Conservation (phyloP, 2,888 invertebrate genomes). For the Lepidocyrtoides sp. region DNA sequence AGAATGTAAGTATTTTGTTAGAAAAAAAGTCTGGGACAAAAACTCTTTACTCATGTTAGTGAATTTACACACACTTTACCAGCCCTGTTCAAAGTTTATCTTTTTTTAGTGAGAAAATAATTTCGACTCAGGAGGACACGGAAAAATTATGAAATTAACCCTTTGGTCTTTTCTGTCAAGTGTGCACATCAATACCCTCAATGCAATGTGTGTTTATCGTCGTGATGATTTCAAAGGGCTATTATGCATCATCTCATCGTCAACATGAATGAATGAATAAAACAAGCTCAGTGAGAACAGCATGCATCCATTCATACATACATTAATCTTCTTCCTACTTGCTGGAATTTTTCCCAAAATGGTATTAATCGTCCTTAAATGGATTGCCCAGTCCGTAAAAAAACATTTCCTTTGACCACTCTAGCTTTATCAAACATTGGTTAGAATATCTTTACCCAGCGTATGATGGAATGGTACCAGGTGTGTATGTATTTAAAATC, state of each 20-base stretch:
- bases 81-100: no score
- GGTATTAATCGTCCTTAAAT: slow-evolving; percentile 56
- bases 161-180: slow-evolving; percentile 23
- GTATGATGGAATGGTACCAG: background rate
- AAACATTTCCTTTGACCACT: background rate
- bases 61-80: background rate
- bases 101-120: no score
- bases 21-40: slow-evolving; percentile 39
- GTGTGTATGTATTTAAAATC: no score
- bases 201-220: no score
- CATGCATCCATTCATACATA: background rate
- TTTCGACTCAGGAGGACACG: background rate
- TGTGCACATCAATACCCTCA: slow-evolving; percentile 17
- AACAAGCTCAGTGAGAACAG: no score
- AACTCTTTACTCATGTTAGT: background rate
- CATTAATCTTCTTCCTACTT: background rate
- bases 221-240: no score
- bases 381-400: slow-evolving; percentile 39
- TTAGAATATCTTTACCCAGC: no score
- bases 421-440: no score
- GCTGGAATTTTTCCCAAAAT: slow-evolving; percentile 45
- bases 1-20: background rate
- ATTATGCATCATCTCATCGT: no score
- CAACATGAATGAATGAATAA: no score
- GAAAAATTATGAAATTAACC: slow-evolving; percentile 20